Percentiles rank a stretch among this genome's conserved stretches.
Evolutionary conservation across 2,888 invertebrate genomes (phyloP).

Genomic region (Chouioia cunea): DNA sequence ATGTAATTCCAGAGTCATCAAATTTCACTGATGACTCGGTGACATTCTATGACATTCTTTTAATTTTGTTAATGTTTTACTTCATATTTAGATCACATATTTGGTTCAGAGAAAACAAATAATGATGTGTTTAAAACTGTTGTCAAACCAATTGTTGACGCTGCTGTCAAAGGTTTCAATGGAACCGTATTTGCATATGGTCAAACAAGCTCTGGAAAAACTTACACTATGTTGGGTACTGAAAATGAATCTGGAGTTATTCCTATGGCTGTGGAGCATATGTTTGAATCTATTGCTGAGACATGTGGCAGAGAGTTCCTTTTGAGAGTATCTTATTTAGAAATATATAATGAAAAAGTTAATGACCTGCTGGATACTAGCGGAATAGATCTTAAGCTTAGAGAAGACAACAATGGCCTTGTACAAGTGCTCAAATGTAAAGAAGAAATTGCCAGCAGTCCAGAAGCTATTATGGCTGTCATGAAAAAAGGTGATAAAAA

Average conservation of each 20-base stretch:
- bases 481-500: conserved; percentile 77
- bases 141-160: conserved; percentile 79
- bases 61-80: conserved; percentile 40
- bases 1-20: not conserved
- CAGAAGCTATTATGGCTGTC: conserved; percentile 74
- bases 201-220: conserved; percentile 92
- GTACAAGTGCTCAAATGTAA: conserved; percentile 75
- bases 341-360: conserved; percentile 90
- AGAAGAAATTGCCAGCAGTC: conserved; percentile 75
- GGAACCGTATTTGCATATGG: conserved; percentile 94
- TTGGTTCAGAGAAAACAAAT: conserved; percentile 74
- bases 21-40: not conserved
- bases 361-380: conserved; percentile 80
- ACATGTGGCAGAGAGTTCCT: conserved; percentile 80
- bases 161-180: conserved; percentile 81
- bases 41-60: not conserved
- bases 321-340: conserved; percentile 85
- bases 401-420: conserved; percentile 74
- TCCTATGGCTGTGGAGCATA: conserved; percentile 77
- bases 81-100: conserved; percentile 78
- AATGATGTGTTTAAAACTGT: conserved; percentile 76
- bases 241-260: conserved; percentile 80
- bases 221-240: conserved; percentile 86
- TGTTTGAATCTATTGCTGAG: conserved; percentile 77
- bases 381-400: conserved; percentile 75